These are phyloP conservation scores for Amblyjoppa proteus DNA, from an alignment of 2,888 invertebrate genomes.

Conservation along the genomic window DNA sequence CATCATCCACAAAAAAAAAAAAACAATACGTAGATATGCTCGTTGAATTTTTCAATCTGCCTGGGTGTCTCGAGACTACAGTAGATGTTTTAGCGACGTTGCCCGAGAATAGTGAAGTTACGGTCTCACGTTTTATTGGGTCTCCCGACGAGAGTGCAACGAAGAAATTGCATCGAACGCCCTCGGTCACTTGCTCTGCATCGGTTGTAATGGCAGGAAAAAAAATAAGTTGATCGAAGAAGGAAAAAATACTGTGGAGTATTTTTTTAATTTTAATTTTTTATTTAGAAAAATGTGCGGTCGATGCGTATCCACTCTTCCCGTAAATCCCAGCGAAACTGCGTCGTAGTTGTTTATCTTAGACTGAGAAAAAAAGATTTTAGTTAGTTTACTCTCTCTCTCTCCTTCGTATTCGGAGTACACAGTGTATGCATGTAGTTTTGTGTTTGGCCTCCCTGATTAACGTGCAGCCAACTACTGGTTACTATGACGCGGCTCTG, in stretches of 20 bases:
- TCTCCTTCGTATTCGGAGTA: conserved; percentile 82
- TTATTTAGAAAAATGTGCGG: neutral
- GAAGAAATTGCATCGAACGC: conserved; percentile 9
- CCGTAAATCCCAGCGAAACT: conserved; percentile 24
- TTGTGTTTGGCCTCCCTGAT: conserved; percentile 84
- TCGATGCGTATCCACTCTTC: conserved; percentile 18
- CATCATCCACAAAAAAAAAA: neutral
- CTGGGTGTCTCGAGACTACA: conserved; percentile 58
- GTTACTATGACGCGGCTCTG: conserved; percentile 89
- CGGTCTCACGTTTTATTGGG: conserved; percentile 25
- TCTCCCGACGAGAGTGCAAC: conserved; percentile 23
- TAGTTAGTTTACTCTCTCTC: conserved; percentile 63
- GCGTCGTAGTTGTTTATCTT: conserved; percentile 26
- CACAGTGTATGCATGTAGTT: conserved; percentile 85
- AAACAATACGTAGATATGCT: neutral
- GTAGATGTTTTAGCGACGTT: conserved; percentile 17
- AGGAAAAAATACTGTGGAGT: neutral
- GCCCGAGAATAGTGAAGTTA: conserved; percentile 13
- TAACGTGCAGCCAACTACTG: conserved; percentile 86
- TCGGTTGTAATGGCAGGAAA: conserved; percentile 11
- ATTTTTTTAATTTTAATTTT: neutral
- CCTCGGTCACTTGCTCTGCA: neutral
- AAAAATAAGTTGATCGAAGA: neutral
- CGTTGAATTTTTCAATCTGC: conserved; percentile 34
- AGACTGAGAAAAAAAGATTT: conserved; percentile 56